phyloP scores from a whole-genome alignment of 2,797 vertebrate species.

The Phalloptychus januarius region DNA sequence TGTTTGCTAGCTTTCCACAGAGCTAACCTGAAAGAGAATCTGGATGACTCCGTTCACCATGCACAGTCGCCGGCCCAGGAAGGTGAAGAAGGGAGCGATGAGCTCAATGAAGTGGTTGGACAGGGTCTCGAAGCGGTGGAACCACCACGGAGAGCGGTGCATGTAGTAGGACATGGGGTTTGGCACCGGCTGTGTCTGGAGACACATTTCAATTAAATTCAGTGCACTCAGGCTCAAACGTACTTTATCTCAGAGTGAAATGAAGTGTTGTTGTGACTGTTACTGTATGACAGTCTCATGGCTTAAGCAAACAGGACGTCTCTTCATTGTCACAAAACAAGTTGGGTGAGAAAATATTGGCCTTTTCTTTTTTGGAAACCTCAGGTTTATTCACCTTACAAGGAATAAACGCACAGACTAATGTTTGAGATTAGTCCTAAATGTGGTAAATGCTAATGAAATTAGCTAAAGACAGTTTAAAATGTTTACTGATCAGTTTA shows the following conservation, averaged over 20 bases:
- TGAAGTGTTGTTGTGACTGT: background rate
- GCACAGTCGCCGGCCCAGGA: conserved; percentile 88
- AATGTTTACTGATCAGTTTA: background rate
- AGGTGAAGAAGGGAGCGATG: conserved; percentile 87
- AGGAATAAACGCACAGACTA: background rate
- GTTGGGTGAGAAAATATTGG: background rate
- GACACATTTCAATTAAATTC: background rate
- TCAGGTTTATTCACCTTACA: background rate
- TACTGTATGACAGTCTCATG: background rate
- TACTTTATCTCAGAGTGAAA: background rate
- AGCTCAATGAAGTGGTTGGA: conserved; percentile 93
- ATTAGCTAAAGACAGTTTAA: background rate
- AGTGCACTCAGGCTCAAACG: background rate
- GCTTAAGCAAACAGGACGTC: background rate
- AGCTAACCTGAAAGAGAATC: conserved; percentile 93
- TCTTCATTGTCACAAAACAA: background rate
- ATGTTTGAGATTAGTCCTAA: background rate
- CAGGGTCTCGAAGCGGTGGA: conserved; percentile 88
- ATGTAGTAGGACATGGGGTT: conserved; percentile 93
- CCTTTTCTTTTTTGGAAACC: background rate
- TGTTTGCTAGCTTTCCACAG: background rate
- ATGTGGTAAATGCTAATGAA: background rate
- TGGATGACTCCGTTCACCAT: conserved; percentile 84
- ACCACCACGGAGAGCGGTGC: conserved; percentile 90
- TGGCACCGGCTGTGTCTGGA: conserved; percentile 93